Percentiles rank a stretch among this genome's conserved stretches.
These are phyloP conservation scores for Onchidella celtica DNA, from an alignment of 2,888 invertebrate genomes.

Conservation along the genomic window DNA sequence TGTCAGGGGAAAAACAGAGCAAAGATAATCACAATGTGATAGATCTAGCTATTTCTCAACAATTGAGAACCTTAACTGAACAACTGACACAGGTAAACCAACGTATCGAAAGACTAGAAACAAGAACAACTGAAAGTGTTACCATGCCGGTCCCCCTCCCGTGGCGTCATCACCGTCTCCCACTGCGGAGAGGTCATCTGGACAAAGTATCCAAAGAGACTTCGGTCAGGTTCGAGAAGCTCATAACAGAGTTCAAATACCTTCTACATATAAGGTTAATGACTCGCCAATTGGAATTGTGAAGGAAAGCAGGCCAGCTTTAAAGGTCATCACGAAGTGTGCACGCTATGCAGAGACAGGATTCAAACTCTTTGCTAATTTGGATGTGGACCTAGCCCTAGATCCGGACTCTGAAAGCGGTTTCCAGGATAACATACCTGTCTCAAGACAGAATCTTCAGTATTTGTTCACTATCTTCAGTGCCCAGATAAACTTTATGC, in stretches of 20 bases:
- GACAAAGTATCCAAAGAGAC: not conserved
- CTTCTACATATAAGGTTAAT: not conserved
- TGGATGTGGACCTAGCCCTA: not conserved
- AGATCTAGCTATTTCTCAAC: not conserved
- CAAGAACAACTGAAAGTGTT: not conserved
- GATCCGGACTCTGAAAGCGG: not conserved
- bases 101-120: not conserved
- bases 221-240: not conserved
- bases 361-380: not conserved
- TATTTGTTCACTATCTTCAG: not conserved
- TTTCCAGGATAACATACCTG: not conserved
- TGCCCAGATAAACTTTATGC: not conserved
- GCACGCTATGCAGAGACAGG: conserved; percentile 5
- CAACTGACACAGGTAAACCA: not conserved
- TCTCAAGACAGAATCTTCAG: not conserved
- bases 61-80: not conserved
- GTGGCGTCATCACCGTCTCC: not conserved
- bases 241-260: not conserved
- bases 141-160: not conserved
- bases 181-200: not conserved
- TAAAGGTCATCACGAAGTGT: not conserved
- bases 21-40: not conserved
- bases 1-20: no score
- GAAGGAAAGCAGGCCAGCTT: not conserved
- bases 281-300: not conserved